Base-by-base conservation (phyloP, 2,888 invertebrate species). In the Drosophila flavopinicola region DNA sequence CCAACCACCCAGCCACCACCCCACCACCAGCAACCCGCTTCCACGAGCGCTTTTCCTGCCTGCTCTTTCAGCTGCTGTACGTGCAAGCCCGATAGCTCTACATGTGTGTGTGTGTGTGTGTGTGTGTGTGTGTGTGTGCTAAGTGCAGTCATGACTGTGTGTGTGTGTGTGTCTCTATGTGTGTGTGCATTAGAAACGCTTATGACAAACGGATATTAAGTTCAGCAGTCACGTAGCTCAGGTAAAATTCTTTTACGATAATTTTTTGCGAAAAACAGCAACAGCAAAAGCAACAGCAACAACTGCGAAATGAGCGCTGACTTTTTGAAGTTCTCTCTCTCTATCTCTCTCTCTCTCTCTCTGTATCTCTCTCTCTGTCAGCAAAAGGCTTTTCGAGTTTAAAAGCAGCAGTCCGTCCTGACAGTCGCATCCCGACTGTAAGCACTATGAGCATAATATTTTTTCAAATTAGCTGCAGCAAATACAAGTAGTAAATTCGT, bases 191-290 rank as follows among this genome's bases (percentile, higher is more conserved):
- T 78, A 82, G 83, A 74, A 85, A 66, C 74, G 76, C 76, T 72
- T 70, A 77, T 84, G 85, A 79, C 75, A 78, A 76, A 73, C 76
- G 78, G 78, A 84, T 86, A 83, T 78, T 80, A 86, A 77, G 78
- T 75, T 78, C 82, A 83, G 76, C 80, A 88, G 88, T 88, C 89
- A 89, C 90, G 89, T 90, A 80, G 78, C 82, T 75, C 86, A 85
- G 87, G 82, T 88, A 79, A 90, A 90, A 89, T 86, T 85, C 87
- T 89, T 89, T 90, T 89, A 89, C 83, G 88, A 88, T 78, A 85
- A 77, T 83, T 83, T 80, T 69, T 77, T 73, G 64, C 41, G 37
- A 70, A 73, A 73, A 61, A 69, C 51, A 75, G 52, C 47, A 29
- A 39, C 32, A 52, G 39, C 39, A 37, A 4, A 23, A 13, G 24